phyloP scores from a whole-genome alignment of 2,113 vertebrate species.

The Oncorhynchus masou region DNA sequence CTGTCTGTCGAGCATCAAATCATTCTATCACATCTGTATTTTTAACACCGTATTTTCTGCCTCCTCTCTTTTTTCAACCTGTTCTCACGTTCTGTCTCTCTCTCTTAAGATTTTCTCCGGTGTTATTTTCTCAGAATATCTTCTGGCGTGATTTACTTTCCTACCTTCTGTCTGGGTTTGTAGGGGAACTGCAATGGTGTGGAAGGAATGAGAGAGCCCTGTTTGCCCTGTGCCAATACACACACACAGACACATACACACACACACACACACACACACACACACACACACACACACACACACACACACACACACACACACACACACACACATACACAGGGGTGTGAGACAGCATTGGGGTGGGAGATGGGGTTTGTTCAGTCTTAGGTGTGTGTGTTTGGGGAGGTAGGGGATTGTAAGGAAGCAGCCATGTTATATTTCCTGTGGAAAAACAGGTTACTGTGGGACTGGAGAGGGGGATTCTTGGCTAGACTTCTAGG shows the following conservation, averaged over 20 bases:
- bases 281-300: not conserved
- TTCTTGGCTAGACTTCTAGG: not conserved
- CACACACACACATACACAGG: not conserved
- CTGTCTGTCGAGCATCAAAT: not conserved
- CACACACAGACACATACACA: not conserved
- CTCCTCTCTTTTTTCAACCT: not conserved
- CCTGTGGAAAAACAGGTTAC: not conserved
- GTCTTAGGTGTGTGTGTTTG: not conserved
- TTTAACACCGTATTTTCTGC: not conserved
- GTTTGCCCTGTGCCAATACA: not conserved
- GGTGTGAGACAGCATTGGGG: not conserved
- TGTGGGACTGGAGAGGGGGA: not conserved
- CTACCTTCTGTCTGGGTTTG: not conserved
- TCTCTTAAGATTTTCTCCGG: not conserved
- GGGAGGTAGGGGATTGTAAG: not conserved
- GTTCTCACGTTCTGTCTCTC: not conserved
- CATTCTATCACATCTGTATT: not conserved
- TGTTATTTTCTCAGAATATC: too few species aligned
- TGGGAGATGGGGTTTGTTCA: not conserved
- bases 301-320: not conserved
- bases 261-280: not conserved
- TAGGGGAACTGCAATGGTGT: not conserved
- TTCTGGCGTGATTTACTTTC: not conserved
- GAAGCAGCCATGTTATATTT: not conserved
- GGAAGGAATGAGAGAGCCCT: constrained; percentile 5